Base-by-base conservation (phyloP, 2,888 invertebrate species). In the Dione juno region DNA sequence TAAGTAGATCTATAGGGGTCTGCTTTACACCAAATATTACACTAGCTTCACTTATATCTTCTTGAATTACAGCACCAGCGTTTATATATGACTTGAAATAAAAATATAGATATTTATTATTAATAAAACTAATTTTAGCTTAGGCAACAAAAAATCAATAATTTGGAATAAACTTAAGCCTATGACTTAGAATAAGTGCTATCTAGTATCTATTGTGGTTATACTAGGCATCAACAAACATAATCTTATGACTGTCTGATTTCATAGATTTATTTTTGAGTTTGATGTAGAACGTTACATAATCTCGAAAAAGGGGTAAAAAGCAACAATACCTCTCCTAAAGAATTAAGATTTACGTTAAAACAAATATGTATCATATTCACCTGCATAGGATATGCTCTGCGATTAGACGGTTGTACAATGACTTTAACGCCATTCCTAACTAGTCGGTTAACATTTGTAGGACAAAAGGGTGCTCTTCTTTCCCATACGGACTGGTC, bases 21-120 rank as follows among this genome's bases (percentile, higher is more conserved):
- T 98, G 97, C 83, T 99, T 99, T 6, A 99, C 99, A 0, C 99
- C 99, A 82, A 99, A 98, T 79, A 99, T 98, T 0, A 99, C 96
- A 53, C 96, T 96, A 0, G 99, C 99, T 82, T 99, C 98, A 78
- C 97, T 97, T 72, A 99, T 97, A 84, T 99, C 99, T 86, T 99
- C 99, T 84, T 97, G 97, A 57, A 99, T 95, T 14, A 96, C 94
- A 0, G 99, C 99, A 1, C 99, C 99, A 2, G 98, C 97, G 77
- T 96, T 97, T 76, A 97, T 94, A 88, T 99, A 99, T 0, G 97
- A 95, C 96, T 97, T 87, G 10, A 67, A 75, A 65, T 16, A 37
- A 48, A n/a, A 8, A 37, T 43, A 53, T 11, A 58, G 11, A 50
- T 14, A 63, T 50, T n/a, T n/a, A n/a, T n/a, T n/a, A n/a, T n/a